Evolutionary conservation across 2,113 vertebrate species (phyloP).

Genomic region (Caranx melampygus): DNA sequence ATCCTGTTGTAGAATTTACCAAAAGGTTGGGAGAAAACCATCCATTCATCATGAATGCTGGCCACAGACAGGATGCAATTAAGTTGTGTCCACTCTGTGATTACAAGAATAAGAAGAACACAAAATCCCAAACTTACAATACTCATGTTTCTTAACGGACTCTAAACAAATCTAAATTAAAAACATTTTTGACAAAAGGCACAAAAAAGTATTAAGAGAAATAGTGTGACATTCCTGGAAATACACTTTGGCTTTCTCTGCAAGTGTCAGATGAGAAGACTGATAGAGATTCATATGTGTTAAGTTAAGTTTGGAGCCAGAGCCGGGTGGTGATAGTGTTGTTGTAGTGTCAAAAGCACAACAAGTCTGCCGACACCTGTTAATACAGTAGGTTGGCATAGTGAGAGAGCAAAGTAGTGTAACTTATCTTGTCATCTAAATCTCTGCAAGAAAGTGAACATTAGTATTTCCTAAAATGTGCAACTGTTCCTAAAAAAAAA

Average conservation of each 20-base stretch:
- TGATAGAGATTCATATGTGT: neutral
- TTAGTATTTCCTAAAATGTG: conserved; percentile 10
- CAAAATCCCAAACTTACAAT: conserved; percentile 22
- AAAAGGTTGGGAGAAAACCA: conserved; percentile 17
- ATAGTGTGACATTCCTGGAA: conserved; percentile 25
- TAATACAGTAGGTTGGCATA: neutral
- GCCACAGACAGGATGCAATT: conserved; percentile 12
- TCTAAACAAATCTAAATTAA: conserved; percentile 33
- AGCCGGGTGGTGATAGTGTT: neutral
- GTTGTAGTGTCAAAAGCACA: conserved; percentile 1
- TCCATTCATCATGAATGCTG: neutral
- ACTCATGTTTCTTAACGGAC: conserved; percentile 24
- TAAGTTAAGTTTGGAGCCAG: neutral
- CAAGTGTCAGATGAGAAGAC: conserved; percentile 8
- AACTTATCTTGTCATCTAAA: neutral
- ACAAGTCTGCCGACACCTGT: neutral
- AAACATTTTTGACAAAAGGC: conserved; percentile 53
- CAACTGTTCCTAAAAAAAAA: conserved; percentile 22
- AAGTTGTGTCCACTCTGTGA: conserved; percentile 11
- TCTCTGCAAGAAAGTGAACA: neutral
- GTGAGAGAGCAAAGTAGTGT: neutral
- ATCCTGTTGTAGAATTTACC: neutral
- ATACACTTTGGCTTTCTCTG: neutral
- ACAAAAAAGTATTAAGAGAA: conserved; percentile 30
- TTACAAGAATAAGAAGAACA: neutral